Evolutionary conservation across 2,888 invertebrate species (phyloP), one percentile per base, ranked within the genome.

Genomic region (Drosophila pseudotalamancana): DNA sequence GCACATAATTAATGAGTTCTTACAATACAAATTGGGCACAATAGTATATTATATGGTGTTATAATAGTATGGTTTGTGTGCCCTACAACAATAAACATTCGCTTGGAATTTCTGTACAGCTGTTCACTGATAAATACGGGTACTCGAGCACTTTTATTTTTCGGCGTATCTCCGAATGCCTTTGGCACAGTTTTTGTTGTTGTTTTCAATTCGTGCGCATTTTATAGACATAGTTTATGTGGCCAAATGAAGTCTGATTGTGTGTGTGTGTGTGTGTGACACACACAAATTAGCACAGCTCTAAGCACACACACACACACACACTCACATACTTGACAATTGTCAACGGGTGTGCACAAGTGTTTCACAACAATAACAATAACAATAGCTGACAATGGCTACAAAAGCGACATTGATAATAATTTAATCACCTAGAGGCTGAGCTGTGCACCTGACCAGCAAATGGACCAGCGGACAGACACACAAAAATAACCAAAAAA

Each of bases 301-400:
- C 51, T 39, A 55, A 40, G 46, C 37, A 57, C 61, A n/a, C n/a
- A n/a, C n/a, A n/a, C n/a, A n/a, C n/a, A n/a, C n/a, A n/a, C n/a
- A n/a, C n/a, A n/a, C n/a, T n/a, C n/a, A n/a, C n/a, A n/a, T n/a
- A 76, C 59, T 77, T 69, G 71, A 64, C 77, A 77, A 82, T 80
- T 82, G 75, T 67, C 69, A 39, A 34, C 43, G 54, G 65, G 51
- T 79, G 72, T 82, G 70, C 67, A 69, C 83, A 81, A 81, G 81
- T 83, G 83, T 74, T 72, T 59, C 40, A 67, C 42, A 71, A 32
- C 37, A 49, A 40, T 34, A 50, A 51, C 46, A 56, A 21, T 11
- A 43, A 19, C 6, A 48, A 40, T 12, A 35, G 21, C 50, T 64
- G 49, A 73, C 73, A 76, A 75, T 66, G 56, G 25, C 69, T 77